A percentile compares a stretch with the other conserved stretches of the same genome.
Evolutionary conservation across 2,888 invertebrate species (phyloP).

Genomic region (Busseola fusca): DNA sequence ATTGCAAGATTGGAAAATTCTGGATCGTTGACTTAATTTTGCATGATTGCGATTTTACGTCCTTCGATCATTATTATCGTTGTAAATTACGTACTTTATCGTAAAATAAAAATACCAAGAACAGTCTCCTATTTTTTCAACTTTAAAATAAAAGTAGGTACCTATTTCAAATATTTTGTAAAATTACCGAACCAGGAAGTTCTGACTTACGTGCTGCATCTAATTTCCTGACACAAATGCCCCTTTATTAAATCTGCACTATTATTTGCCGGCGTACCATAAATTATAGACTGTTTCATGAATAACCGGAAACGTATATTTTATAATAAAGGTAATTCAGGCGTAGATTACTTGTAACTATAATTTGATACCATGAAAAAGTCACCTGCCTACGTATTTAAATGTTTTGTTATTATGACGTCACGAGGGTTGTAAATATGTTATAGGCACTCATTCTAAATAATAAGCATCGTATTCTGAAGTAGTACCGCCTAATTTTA

Average conservation of each 20-base stretch:
- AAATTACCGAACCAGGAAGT: slow-evolving; percentile 17
- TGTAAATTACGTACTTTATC: slow-evolving; percentile 22
- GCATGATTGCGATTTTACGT: slow-evolving; percentile 35
- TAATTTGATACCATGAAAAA: slow-evolving; percentile 35
- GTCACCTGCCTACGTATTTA: slow-evolving; percentile 1
- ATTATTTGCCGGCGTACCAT: slow-evolving; percentile 28
- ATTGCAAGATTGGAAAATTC: slow-evolving; percentile 44
- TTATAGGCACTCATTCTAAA: neutral
- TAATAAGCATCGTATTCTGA: neutral
- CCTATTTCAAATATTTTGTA: neutral
- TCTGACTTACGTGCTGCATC: slow-evolving; percentile 11
- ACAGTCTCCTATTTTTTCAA: neutral
- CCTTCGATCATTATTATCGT: slow-evolving; percentile 39
- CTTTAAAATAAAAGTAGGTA: neutral
- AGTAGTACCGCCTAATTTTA: neutral
- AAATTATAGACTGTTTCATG: slow-evolving; percentile 35
- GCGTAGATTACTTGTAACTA: slow-evolving; percentile 30
- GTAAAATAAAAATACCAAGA: slow-evolving; percentile 12
- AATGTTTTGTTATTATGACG: neutral
- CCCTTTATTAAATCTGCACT: slow-evolving; percentile 41
- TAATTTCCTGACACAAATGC: slow-evolving; percentile 30
- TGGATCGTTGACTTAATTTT: slow-evolving; percentile 41
- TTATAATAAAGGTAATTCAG: slow-evolving; percentile 47
- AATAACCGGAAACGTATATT: slow-evolving; percentile 46
- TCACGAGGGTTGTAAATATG: neutral